These are phyloP conservation scores for Sebastes matsubarae DNA, from an alignment of 2,797 vertebrate genomes.

Conservation along the genomic window DNA sequence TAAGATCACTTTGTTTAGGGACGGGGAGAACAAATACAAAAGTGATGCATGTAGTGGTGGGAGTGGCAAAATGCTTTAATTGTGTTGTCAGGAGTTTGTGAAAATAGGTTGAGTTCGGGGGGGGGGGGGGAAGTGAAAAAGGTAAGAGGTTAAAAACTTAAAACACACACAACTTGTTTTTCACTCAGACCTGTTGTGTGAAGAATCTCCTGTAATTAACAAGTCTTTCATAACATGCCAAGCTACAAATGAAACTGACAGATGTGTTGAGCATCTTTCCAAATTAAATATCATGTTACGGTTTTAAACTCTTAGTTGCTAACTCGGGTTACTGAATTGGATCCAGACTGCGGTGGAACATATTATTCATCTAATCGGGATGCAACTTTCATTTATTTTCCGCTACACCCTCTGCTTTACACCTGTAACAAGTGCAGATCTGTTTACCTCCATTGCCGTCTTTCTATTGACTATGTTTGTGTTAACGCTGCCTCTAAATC, in stretches of 20 bases:
- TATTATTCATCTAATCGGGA: constrained; percentile 15
- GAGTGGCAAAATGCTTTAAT: not conserved
- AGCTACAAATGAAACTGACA: constrained; percentile 16
- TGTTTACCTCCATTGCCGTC: not conserved
- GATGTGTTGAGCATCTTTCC: constrained; percentile 22
- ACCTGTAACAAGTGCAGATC: not conserved
- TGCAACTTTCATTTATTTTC: not conserved
- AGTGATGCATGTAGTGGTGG: not conserved
- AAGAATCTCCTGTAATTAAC: constrained; percentile 17
- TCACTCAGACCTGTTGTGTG: not conserved
- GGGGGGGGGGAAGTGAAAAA: not conserved
- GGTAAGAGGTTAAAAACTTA: not conserved
- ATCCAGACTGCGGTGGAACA: not conserved
- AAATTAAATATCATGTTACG: not conserved
- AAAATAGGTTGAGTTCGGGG: not conserved
- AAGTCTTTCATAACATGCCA: not conserved
- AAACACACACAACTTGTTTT: not conserved
- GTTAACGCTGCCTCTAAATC: not conserved
- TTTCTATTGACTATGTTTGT: not conserved
- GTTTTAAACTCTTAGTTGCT: not conserved
- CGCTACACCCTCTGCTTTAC: not conserved
- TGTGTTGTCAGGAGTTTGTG: constrained; percentile 9
- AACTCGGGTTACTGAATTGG: constrained; percentile 2
- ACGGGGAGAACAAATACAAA: constrained; percentile 3
- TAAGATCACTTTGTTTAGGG: not conserved